phyloP scores from a whole-genome alignment of 2,888 invertebrate genomes.

The Thyatira batis region DNA sequence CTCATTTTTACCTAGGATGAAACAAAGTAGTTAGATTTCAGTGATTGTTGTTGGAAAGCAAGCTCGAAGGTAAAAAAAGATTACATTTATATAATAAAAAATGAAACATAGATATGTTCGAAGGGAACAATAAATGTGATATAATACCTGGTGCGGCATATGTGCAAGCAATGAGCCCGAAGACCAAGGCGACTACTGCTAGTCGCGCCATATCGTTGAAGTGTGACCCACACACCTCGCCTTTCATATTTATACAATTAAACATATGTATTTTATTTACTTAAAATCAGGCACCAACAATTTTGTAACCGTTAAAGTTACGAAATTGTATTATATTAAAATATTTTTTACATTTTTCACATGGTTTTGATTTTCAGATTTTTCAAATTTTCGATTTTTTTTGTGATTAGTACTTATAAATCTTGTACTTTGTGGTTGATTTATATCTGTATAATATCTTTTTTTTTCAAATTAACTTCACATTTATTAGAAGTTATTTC shows the following conservation, averaged over 20 bases:
- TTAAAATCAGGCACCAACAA: too few relatives aligned
- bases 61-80: too few relatives aligned
- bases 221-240: constrained; percentile 31
- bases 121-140: background rate
- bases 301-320: constrained; percentile 30
- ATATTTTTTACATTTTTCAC: too few relatives aligned
- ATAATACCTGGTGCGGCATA: constrained; percentile 65
- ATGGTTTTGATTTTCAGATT: too few relatives aligned
- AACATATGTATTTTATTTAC: constrained; percentile 55
- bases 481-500: too few relatives aligned
- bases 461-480: too few relatives aligned
- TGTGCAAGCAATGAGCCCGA: constrained; percentile 60
- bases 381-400: too few relatives aligned
- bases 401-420: too few relatives aligned
- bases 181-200: constrained; percentile 51
- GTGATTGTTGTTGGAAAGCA: too few relatives aligned
- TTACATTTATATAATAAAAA: background rate
- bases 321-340: too few relatives aligned
- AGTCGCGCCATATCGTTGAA: constrained; percentile 60
- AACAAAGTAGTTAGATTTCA: background rate
- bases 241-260: constrained; percentile 52
- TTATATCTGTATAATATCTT: too few relatives aligned
- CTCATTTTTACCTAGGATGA: constrained; percentile 5
- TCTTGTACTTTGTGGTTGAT: too few relatives aligned
- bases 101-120: background rate